These are phyloP conservation scores for Tupaia tana DNA, from an alignment of 2,113 vertebrate species.

Conservation along the genomic window DNA sequence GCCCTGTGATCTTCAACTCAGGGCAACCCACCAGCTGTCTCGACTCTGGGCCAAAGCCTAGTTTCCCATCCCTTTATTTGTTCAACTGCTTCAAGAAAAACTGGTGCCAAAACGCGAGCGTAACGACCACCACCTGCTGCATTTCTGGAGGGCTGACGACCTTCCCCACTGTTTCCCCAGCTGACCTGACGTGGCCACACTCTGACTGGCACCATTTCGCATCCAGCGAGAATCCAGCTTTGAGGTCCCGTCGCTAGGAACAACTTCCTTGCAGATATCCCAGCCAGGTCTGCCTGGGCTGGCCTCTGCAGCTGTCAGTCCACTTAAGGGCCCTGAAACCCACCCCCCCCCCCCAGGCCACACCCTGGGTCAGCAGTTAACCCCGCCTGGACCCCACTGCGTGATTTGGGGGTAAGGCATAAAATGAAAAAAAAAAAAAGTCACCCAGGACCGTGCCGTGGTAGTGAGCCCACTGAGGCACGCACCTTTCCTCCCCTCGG, in stretches of 20 bases:
- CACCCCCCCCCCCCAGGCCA: background rate
- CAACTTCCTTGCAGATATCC: background rate
- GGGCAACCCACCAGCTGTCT: background rate
- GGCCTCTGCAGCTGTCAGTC: background rate
- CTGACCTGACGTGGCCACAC: background rate
- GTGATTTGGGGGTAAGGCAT: rapidly evolving
- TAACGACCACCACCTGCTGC: background rate
- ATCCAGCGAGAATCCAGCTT: background rate
- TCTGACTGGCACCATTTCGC: background rate
- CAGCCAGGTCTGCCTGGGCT: background rate
- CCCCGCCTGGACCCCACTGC: no score
- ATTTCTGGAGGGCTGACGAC: background rate
- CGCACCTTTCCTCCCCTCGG: background rate
- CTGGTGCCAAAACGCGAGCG: background rate
- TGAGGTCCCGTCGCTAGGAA: background rate
- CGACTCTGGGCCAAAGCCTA: rapidly evolving
- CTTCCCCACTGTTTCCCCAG: background rate
- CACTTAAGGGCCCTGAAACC: background rate
- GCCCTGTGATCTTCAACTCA: rapidly evolving
- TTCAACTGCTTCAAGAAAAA: background rate
- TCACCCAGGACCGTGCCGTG: no score
- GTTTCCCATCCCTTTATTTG: background rate
- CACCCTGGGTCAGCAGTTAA: background rate
- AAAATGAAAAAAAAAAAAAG: no score
- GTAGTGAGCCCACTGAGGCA: no score